A percentile compares a stretch with the other conserved stretches of the same genome.
Evolutionary conservation across 2,797 vertebrate genomes (phyloP).

Genomic region (Megaceryle alcyon): DNA sequence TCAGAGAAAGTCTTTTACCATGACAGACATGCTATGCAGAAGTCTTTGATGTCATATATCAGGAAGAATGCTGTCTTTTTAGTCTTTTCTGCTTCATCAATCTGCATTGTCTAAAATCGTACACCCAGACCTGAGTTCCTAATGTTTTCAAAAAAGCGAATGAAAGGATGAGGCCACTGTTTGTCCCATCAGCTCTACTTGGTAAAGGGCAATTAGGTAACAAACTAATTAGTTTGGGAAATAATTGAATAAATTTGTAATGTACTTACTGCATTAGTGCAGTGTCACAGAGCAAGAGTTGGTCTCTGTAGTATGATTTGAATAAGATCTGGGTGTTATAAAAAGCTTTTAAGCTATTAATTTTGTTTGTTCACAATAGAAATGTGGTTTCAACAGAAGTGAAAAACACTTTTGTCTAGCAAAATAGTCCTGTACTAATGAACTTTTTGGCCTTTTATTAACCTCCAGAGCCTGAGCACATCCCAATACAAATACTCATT

Average conservation of each 20-base stretch:
- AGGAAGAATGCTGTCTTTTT: slow-evolving; percentile 22
- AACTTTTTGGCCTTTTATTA: neutral
- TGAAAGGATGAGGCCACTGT: neutral
- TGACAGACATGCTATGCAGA: neutral
- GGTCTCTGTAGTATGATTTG: neutral
- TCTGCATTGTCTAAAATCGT: slow-evolving; percentile 20
- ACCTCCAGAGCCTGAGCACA: neutral
- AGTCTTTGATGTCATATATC: neutral
- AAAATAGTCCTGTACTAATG: neutral
- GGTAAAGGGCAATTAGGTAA: neutral
- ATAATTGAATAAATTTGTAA: neutral
- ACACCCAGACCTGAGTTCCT: neutral
- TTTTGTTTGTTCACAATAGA: neutral
- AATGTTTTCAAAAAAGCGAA: neutral
- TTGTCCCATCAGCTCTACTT: slow-evolving; percentile 5
- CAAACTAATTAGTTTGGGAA: neutral
- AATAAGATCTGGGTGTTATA: neutral
- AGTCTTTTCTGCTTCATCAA: slow-evolving; percentile 52
- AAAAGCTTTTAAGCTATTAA: neutral
- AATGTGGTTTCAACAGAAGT: neutral
- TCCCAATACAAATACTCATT: neutral
- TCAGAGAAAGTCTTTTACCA: neutral
- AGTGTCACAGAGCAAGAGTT: neutral
- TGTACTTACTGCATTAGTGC: neutral
- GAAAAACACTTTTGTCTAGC: neutral